phyloP scores from a whole-genome alignment of 2,113 vertebrate genomes.

The Tenrec ecaudatus region DNA sequence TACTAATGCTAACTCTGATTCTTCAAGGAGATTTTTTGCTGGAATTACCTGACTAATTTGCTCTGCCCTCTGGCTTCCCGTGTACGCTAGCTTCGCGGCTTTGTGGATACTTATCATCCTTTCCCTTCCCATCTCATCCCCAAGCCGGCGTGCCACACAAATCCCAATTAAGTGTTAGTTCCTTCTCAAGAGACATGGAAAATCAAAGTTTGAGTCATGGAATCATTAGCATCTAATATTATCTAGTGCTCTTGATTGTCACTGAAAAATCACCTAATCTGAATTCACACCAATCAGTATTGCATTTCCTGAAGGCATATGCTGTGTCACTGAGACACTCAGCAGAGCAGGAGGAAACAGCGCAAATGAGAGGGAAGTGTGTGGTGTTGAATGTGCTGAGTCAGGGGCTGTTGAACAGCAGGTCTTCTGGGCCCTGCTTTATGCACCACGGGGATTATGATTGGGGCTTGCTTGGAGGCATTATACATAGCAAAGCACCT shows the following conservation, averaged over 20 bases:
- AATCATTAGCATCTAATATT: slow-evolving; percentile 25
- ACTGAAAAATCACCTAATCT: slow-evolving; percentile 39
- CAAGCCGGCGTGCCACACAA: neutral
- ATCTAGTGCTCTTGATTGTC: neutral
- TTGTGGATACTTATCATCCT: neutral
- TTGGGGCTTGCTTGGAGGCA: neutral
- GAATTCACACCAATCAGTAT: neutral
- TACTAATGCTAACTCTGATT: neutral
- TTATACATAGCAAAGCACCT: neutral
- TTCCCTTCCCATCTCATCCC: neutral
- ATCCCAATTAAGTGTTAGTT: slow-evolving; percentile 1
- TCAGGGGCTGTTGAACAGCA: neutral
- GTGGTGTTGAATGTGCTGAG: neutral
- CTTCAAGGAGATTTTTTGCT: neutral
- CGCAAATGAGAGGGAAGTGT: neutral
- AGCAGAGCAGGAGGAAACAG: neutral
- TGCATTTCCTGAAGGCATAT: slow-evolving; percentile 18
- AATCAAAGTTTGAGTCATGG: slow-evolving; percentile 41
- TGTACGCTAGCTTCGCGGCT: neutral
- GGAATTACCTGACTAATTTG: neutral
- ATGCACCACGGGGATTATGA: neutral
- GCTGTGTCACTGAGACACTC: neutral
- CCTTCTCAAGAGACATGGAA: neutral
- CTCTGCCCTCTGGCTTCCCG: neutral
- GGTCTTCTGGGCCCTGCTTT: neutral